Percentiles rank a stretch among this genome's conserved stretches.
phyloP scores from a whole-genome alignment of 2,888 invertebrate genomes.

The Nymphalis c-album region DNA sequence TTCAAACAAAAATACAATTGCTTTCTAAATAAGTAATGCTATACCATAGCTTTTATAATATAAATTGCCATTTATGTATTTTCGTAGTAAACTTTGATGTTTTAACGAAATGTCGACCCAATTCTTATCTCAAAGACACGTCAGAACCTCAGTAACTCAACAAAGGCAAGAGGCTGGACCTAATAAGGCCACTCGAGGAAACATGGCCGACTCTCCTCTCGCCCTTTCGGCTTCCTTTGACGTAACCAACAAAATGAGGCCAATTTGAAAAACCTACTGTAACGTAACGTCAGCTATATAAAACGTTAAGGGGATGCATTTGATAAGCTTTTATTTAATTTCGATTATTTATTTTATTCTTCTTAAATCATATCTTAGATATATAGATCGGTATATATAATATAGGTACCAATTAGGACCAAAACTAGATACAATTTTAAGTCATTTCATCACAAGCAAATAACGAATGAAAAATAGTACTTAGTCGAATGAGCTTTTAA shows the following conservation, averaged over 20 bases:
- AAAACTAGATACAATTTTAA: too few relatives aligned
- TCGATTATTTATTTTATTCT: too few relatives aligned
- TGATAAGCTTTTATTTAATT: slow-evolving; percentile 23
- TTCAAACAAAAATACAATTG: background rate
- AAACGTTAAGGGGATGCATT: slow-evolving; percentile 23
- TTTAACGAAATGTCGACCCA: slow-evolving; percentile 64
- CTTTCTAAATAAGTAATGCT: slow-evolving; percentile 12
- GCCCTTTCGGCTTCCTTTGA: slow-evolving; percentile 65
- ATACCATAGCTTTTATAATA: background rate
- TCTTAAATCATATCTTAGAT: too few relatives aligned
- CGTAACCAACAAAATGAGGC: slow-evolving; percentile 63
- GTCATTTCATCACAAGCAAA: too few relatives aligned
- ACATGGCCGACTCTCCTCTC: slow-evolving; percentile 52
- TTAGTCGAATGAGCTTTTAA: too few relatives aligned
- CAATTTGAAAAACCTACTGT: slow-evolving; percentile 64
- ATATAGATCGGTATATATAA: too few relatives aligned
- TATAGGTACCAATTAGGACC: too few relatives aligned
- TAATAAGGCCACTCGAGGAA: slow-evolving; percentile 73
- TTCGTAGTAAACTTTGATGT: slow-evolving; percentile 61
- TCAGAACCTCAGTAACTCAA: slow-evolving; percentile 56
- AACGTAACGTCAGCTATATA: slow-evolving; percentile 40
- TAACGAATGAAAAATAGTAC: too few relatives aligned
- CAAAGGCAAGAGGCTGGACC: slow-evolving; percentile 71
- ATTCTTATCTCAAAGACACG: slow-evolving; percentile 78
- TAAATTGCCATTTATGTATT: slow-evolving; percentile 17